Conservation (phyloP, 2,888 invertebrate species). For the Drosophila testacea region DNA sequence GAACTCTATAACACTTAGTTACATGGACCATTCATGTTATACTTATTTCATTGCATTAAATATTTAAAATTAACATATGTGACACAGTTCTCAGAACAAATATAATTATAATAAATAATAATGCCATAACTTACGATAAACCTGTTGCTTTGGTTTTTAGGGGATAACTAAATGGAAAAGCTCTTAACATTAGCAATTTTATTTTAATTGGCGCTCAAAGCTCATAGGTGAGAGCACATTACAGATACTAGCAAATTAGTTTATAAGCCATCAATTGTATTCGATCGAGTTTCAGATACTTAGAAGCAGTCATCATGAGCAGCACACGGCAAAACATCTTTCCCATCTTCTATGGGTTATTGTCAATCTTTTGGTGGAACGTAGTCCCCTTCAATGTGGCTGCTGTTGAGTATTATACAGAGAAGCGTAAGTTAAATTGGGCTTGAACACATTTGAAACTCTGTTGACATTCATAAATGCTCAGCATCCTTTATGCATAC, state of each 20-base stretch:
- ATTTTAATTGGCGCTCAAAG: constrained; percentile 6
- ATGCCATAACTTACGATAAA: constrained; percentile 18
- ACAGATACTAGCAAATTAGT: constrained; percentile 3
- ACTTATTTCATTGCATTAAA: too few relatives aligned
- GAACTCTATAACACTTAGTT: too few relatives aligned
- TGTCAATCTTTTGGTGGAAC: constrained; percentile 27
- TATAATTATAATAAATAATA: too few relatives aligned
- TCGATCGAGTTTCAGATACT: constrained; percentile 26
- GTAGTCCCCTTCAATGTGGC: constrained; percentile 17
- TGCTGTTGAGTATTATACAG: constrained; percentile 64
- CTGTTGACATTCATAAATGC: not conserved
- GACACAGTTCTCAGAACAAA: too few relatives aligned
- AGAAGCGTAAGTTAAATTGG: constrained; percentile 67
- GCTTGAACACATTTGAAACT: too few relatives aligned
- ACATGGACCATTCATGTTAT: too few relatives aligned
- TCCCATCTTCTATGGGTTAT: constrained; percentile 32
- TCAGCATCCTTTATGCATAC: constrained; percentile 89
- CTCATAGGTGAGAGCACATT: constrained; percentile 29
- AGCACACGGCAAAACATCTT: constrained; percentile 16
- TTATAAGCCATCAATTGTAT: constrained; percentile 15
- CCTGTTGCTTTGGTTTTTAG: constrained; percentile 11
- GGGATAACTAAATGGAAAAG: not conserved
- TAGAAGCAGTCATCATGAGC: constrained; percentile 37
- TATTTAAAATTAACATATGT: too few relatives aligned
- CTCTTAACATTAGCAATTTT: too few relatives aligned